Evolutionary conservation across 2,797 vertebrate genomes (phyloP), one percentile per base, ranked within the genome.

Genomic region (Acridotheres tristis): DNA sequence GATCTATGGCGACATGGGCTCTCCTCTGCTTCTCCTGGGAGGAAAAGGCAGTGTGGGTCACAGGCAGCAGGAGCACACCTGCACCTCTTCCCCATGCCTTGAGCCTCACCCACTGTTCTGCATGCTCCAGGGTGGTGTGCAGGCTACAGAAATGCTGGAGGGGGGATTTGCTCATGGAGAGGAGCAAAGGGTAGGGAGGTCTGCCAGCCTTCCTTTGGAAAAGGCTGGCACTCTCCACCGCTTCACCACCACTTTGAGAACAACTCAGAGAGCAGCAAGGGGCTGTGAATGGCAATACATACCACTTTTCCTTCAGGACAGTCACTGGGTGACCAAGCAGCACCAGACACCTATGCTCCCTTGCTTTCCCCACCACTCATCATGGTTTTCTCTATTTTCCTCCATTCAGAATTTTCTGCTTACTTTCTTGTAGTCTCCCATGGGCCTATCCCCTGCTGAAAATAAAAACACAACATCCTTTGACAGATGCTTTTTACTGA

Each of bases 71-170:
- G 2, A 66, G 22, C 32, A 9, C 12, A 13, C 0, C 1, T 23
- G 20, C 0, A 0, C 45, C 25, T 40, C 1, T 0, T 20, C 9
- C 16, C 12, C 14, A 1, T 14, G 25, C 40, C 45, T 62, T 23
- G 36, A 63, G 34, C 45, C 9, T 71, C 53, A 55, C 9, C 5
- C 1, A 1, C 13, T 83, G 43, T 18, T 45, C 7, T 23, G 21
- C 13, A 4, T 0, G 0, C 16, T 27, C 29, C 36, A 62, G 19
- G 6, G 5, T 38, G 21, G 18, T 5, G 4, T n/a, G n/a, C 18
- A 78, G 21, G 26, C 53, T 29, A 10, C 7, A 21, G 6, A 77
- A 68, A 42, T 7, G 2, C 40, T 75, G 26, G 18, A 68, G 32
- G 58, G 27, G 1, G 3, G 38, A 74, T 83, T 34, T 86, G 7